Base-by-base conservation (phyloP, 2,888 invertebrate genomes). In the Peribatodes rhomboidaria region DNA sequence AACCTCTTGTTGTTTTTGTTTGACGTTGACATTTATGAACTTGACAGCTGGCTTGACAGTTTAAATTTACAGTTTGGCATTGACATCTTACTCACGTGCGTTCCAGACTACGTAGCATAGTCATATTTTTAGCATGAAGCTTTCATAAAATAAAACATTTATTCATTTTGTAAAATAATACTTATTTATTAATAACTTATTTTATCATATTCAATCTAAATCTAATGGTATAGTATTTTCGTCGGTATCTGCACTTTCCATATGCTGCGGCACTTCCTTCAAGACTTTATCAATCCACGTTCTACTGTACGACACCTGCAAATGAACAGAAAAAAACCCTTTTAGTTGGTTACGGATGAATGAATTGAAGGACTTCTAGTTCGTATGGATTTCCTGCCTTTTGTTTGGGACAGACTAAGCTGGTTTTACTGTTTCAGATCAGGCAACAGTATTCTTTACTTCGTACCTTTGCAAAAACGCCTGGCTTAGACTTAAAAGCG, bases 401-500 rank as follows among this genome's bases (percentile, higher is more conserved):
- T 4, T 27, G 6, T 4, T 27, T 27, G 27, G 2, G 27, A 27
- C 27, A 27, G 6, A 27, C 2, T 27, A 27, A 27, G 6, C 27
- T 27, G 3, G 2, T 27, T 27, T 27, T 27, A n/a, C n/a, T n/a
- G n/a, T n/a, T n/a, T n/a, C n/a, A n/a, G n/a, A n/a, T n/a, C n/a
- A n/a, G n/a, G n/a, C n/a, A n/a, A n/a, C n/a, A n/a, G n/a, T n/a
- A n/a, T n/a, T n/a, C n/a, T n/a, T n/a, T n/a, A n/a, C n/a, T n/a
- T n/a, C n/a, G n/a, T 79, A 93, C 93, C 89, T 91, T 90, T 10
- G 92, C 92, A 75, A 86, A 93, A 13, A 93, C 77, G 62, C 93
- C 93, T 16, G 93, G 93, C 41, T 92, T 92, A 0, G 88, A 88
- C 59, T 92, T 92, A 68, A 81, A 88, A 0, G 92, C 87, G 70